Evolutionary conservation across 2,113 vertebrate species (phyloP).

Genomic region (Silurus asotus): DNA sequence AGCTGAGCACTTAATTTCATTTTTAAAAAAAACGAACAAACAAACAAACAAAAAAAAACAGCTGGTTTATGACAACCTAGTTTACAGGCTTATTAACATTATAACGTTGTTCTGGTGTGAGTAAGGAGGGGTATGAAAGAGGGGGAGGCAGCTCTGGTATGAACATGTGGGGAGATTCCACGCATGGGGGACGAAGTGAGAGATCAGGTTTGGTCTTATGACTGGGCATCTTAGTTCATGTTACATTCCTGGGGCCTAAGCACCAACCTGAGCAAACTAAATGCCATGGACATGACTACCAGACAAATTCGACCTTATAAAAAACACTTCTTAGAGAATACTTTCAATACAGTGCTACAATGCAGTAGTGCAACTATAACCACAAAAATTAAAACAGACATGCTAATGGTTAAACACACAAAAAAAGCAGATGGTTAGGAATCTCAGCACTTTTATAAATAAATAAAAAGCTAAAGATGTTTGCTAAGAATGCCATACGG

Average conservation of each 20-base stretch:
- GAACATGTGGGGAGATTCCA: conserved; percentile 39
- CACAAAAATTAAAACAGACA: not conserved
- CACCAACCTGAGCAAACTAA: conserved; percentile 42
- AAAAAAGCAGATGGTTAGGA: not conserved
- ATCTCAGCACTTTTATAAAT: not conserved
- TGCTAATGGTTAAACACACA: not conserved
- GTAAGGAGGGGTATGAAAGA: not conserved
- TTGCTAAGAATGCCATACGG: not conserved
- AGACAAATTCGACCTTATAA: not conserved
- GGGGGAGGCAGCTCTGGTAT: not conserved
- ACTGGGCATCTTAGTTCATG: conserved; percentile 55
- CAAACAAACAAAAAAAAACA: not conserved
- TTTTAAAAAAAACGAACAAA: not conserved
- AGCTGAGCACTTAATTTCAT: not conserved
- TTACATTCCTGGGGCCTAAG: conserved; percentile 46
- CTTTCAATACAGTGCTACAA: not conserved
- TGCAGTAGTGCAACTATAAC: not conserved
- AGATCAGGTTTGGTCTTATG: conserved; percentile 57
- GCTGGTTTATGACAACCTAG: not conserved
- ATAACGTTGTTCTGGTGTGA: not conserved
- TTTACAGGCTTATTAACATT: not conserved
- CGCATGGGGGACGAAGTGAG: conserved; percentile 28
- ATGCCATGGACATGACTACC: not conserved
- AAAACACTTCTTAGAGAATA: not conserved
- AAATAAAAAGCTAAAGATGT: not conserved